Base-by-base conservation (phyloP, 1,140 invertebrate species). In the Thrips palmi region DNA sequence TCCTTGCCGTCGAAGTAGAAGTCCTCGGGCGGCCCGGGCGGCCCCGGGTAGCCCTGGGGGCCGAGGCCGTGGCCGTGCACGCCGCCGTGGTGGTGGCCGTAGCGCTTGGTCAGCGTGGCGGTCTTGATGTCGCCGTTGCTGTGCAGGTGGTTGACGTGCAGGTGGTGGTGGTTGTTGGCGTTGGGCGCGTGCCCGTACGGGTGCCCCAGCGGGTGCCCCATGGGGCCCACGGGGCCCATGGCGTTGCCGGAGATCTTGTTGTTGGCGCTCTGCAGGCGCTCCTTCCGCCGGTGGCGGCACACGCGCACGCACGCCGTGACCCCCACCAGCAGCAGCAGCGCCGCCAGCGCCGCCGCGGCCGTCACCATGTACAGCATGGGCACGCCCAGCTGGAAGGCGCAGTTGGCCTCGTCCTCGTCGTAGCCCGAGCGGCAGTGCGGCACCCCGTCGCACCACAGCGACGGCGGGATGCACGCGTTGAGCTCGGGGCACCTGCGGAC, bases 391-490 rank as follows among this genome's bases (percentile, higher is more conserved):
- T 68, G 68, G 40, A 74, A 71, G 10, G 75, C 70, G 55, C 77
- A 81, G 48, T 82, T 77, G 14, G 58, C 50, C 47, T 73, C 66
- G 37, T 71, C 68, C 52, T 81, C 77, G 52, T 80, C 77, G 50
- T 68, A 73, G 15, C 75, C 76, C 0, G 73, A 77, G 1, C 76
- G 76, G 52, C 77, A 81, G 44, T 81, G 72, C 3, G 59, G 56
- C 1, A 68, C 58, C 0, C 75, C 74, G 49, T 81, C 76, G 52
- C 77, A 81, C 74, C 76, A 79, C 0, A 81, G 53, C 4, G 68
- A 62, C 0, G 71, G 63, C 43, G 67, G 74, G 43, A 81, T 78
- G 52, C 77, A 81, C 1, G 75, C 76, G 18, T 73, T 68, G 11
- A 78, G 53, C 48, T 78, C 74, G 0, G 74, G 73, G 49, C 74